Base-by-base conservation (phyloP, 2,113 vertebrate genomes). In the Scartelaos histophorus region DNA sequence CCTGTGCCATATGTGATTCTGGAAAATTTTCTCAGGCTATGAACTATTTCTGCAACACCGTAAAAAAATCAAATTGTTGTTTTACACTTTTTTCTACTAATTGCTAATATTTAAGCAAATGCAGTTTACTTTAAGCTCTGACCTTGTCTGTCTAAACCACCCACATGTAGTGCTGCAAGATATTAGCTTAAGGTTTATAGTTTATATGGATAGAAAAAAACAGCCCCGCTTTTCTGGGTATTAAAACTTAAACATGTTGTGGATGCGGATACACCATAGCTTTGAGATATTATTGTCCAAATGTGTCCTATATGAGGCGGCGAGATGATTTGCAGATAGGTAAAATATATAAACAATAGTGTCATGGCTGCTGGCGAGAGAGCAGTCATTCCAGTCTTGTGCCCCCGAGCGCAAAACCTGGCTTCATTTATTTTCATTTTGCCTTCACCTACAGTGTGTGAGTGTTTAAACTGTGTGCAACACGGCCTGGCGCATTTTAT, bases 401-500 rank as follows among this genome's bases (percentile, higher is more conserved):
- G 92, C 85, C 95, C 95, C 87, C 94, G 90, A 75, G 95, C 94
- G 72, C 89, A 92, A 85, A 96, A 93, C 76, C 92, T 95, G 76
- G 94, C 93, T 38, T 93, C 92, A 83, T 96, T 95, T 92, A 88
- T 97, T 97, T 75, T 94, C 95, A 87, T 95, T 94, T 89, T 91
- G 92, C 45, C 95, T 92, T 75, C 95, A 93, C 83, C 95, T 94
- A 85, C 61, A 38, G 34, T 35, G 17, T 94, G 91, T 70, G 90
- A 93, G 21, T 94, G 88, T 84, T 95, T 92, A 94, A 96, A 82
- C 74, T 94, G 95, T 90, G 94, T 95, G 84, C 69, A 66, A 66
- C 65, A 81, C 78, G 78, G 75, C 74, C 73, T 84, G 61, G 84
- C 85, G 84, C 81, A 81, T 70, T 86, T 86, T 71, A 83, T 69